Base-by-base conservation (phyloP, 1,140 invertebrate genomes). In the Chymomyza costata region DNA sequence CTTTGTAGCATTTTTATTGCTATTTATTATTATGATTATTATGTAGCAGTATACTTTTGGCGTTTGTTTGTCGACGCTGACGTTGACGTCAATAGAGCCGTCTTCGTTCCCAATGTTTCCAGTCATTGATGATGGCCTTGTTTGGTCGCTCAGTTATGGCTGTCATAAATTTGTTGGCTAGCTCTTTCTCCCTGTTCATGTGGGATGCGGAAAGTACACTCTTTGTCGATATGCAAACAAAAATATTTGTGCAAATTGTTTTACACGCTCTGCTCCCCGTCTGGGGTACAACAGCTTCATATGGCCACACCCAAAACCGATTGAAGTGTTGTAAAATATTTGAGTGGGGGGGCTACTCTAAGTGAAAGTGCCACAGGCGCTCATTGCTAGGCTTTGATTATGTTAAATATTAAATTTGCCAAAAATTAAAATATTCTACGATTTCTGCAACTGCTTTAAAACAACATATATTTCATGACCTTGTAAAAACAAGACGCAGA, bases 11-110 rank as follows among this genome's bases (percentile, higher is more conserved):
- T 37, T 65, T 65, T 65, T 65, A 65, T 65, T 65, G 62, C 62
- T 64, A 65, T 65, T 65, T 65, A 65, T 65, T 65, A 65, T 64
- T 65, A 65, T 65, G 62, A 64, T 64, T 65, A 65, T 65, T 65
- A 65, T 65, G 60, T 64, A 65, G n/a, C n/a, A n/a, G 60, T 54
- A 64, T 47, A 28, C 34, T 38, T 11, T 63, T 16, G 39, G 41
- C 37, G 41, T 37, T 45, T 34, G 43, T 34, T 45, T 45, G 43
- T 11, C 17, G 16, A 16, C 8, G 21, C 3, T 8, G 8, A 8
- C 21, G 21, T 5, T 8, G 21, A 25, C 21, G 8, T 25, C 21
- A 25, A 25, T 8, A 25, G 32, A 3, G 11, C 3, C 32, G 11
- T 34, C 13, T 3, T 3, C 13, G 32, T 8, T 13, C 3, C 6